Base-by-base conservation (phyloP, 37 sponge, comb jelly and placozoan genomes). In the Theonella swinhoei region DNA sequence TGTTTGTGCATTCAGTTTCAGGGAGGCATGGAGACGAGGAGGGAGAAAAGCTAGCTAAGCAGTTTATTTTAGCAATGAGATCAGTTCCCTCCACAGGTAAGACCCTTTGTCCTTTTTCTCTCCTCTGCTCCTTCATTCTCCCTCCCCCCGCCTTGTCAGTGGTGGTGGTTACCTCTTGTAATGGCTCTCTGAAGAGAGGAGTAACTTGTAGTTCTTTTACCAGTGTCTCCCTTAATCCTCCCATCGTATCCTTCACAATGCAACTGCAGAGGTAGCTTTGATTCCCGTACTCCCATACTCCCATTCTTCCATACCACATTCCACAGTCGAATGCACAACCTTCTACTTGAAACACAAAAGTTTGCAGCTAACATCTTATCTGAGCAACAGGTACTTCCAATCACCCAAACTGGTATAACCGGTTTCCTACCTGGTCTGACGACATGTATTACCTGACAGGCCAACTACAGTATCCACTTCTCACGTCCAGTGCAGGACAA, bases 361-460 rank as follows among this genome's bases (percentile, higher is more conserved):
- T 82, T 82, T 82, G 83, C 83, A 19, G 74, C 70, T 32, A 29
- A 72, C 47, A 63, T 82, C 29, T 59, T 82, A 31, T 71, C 83
- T 72, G 74, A 82, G 40, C 69, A 70, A 47, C 83, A 82, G 74
- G 83, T 82, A 42, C n/a, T 3, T 35, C 39, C 31, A 2, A 31
- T 23, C 66, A 11, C n/a, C 30, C 24, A 29, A 28, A 65, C 30
- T 20, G 7, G 30, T 26, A 65, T 20, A 28, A 28, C 66, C 66
- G 19, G 66, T 65, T 65, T 23, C 5, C 30, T n/a, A 65, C n/a
- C n/a, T 65, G 7, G n/a, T 26, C 66, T 65, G n/a, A 4, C 66
- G 25, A 23, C 5, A 65, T 26, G 5, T 7, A 23, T 65, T 65
- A 4, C 30, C 11, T 65, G 66, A 65, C 68, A 79, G 80, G 39